Base-by-base conservation (phyloP, 2,797 vertebrate genomes). In the Cuniculus paca region DNA sequence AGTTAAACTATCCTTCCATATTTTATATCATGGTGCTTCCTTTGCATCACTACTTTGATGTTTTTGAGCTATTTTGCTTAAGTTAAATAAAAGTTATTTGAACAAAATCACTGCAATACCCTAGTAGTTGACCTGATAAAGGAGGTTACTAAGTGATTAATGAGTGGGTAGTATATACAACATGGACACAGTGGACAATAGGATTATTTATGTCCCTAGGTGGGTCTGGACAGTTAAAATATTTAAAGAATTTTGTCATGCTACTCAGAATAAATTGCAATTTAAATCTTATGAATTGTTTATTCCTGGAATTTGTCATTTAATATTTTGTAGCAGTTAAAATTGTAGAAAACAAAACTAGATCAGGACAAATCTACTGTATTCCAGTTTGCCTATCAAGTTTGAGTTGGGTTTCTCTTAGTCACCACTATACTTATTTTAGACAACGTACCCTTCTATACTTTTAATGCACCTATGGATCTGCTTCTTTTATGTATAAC, bases 341-440 rank as follows among this genome's bases (percentile, higher is more conserved):
- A 68, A 39, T 60, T n/a, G 1, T 17, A 34, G n/a, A 42, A 82
- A 75, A 28, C 9, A 26, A 74, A 74, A 39, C 9, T 63, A 90
- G 70, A 68, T 11, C 77, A 77, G 50, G 31, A 61, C 1, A 90
- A 9, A 50, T 39, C 11, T 34, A 52, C n/a, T 78, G 6, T 36
- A 39, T 56, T 75, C 50, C 42, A 56, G 31, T 31, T 19, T 72
- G 24, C 50, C 56, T 60, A 61, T 50, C 79, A 72, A 20, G 5
- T 80, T 72, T 80, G 74, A 83, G 61, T 24, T 88, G 22, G 3
- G 22, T 83, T 95, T 88, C 89, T 80, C 34, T 61, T 72, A 65
- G 61, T 94, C 52, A 42, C 42, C 70, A 87, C 42, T 52, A 31
- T 54, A 54, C 26, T 68, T 17, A 13, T 56, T 80, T 91, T n/a